Evolutionary conservation across 2,113 vertebrate species (phyloP).

Genomic region (Falco punctatus): DNA sequence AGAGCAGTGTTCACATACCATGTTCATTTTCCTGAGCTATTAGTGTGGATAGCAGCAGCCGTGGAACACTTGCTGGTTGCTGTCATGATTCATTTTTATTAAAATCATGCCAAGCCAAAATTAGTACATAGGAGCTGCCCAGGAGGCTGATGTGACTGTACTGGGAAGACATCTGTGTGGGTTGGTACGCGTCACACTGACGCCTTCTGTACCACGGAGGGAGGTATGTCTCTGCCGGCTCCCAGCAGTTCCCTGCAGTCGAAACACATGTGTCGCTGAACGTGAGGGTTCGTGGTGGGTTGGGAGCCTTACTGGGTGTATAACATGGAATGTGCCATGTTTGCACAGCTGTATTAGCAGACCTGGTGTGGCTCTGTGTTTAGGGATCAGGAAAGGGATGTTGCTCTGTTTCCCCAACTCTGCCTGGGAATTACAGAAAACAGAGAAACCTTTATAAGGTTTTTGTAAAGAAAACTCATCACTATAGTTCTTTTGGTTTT

Average conservation of each 20-base stretch:
- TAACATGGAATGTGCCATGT: neutral
- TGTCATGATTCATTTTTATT: slow-evolving; percentile 19
- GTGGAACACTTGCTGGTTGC: neutral
- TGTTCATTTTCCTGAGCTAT: neutral
- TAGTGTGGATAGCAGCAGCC: neutral
- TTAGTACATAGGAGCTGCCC: slow-evolving; percentile 1
- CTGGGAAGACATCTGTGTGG: neutral
- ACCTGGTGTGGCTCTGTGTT: neutral
- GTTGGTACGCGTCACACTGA: fast-evolving
- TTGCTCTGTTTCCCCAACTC: neutral
- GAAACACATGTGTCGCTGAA: neutral
- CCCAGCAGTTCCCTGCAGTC: neutral
- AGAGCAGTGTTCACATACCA: neutral
- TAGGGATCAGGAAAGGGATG: neutral
- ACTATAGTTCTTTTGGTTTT: neutral
- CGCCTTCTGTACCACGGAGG: fast-evolving
- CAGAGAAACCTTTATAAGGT: neutral
- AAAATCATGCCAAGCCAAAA: neutral
- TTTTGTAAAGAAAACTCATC: neutral
- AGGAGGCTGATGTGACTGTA: slow-evolving; percentile 1
- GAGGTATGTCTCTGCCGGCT: neutral
- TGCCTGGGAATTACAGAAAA: neutral
- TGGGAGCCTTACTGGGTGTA: neutral
- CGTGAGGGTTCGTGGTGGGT: neutral
- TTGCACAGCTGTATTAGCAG: neutral